phyloP scores from a whole-genome alignment of 2,113 vertebrate genomes.

The Thinocorus orbignyianus region DNA sequence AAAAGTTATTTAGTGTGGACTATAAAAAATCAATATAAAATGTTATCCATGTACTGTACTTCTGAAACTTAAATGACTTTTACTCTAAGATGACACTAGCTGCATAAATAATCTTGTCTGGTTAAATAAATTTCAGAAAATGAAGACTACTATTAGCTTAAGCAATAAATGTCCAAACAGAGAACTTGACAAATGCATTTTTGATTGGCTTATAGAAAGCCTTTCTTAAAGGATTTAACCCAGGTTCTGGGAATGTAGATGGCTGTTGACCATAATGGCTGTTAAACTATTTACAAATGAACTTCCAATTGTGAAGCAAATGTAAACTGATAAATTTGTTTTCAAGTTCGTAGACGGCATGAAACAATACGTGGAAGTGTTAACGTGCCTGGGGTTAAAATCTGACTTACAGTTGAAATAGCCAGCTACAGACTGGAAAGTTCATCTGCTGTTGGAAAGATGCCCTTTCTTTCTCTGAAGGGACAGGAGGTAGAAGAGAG shows the following conservation, averaged over 20 bases:
- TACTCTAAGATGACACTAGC: background rate
- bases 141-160: background rate
- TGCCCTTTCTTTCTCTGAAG: background rate
- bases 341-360: background rate
- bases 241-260: background rate
- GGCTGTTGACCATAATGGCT: background rate
- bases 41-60: background rate
- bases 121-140: background rate
- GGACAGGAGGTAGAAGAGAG: background rate
- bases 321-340: constrained; percentile 44
- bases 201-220: background rate
- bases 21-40: background rate
- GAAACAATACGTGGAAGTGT: background rate
- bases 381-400: background rate
- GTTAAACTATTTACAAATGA: background rate
- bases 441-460: background rate
- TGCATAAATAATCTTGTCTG: background rate
- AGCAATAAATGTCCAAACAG: background rate
- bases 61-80: background rate
- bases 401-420: background rate
- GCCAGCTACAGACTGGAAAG: background rate
- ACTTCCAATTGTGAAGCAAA: constrained; percentile 40
- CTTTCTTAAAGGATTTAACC: background rate
- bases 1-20: background rate
- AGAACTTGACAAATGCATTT: background rate